These are phyloP conservation scores for Rhogogaster chlorosoma DNA, from an alignment of 2,888 invertebrate genomes.

Conservation along the genomic window DNA sequence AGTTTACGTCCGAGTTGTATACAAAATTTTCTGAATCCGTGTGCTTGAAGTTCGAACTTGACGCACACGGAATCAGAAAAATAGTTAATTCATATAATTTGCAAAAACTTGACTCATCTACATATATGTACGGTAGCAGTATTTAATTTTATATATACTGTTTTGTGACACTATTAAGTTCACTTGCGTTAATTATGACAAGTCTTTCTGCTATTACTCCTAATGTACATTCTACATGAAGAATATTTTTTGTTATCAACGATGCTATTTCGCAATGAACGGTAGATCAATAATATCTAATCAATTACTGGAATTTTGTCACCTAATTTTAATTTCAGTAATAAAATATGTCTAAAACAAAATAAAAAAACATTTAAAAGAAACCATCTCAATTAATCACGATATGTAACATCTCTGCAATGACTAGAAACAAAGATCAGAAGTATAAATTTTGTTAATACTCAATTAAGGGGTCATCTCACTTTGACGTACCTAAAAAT, in stretches of 20 bases:
- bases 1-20: too few species aligned
- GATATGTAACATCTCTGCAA: conserved; percentile 47
- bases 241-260: conserved; percentile 37
- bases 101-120: not conserved
- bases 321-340: not conserved
- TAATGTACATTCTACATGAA: conserved; percentile 53
- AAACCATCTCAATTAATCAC: not conserved
- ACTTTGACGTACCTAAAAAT: too few species aligned
- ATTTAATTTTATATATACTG: conserved; percentile 20
- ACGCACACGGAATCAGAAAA: too few species aligned
- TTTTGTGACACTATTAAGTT: conserved; percentile 48
- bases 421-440: conserved; percentile 57
- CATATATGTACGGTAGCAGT: not conserved
- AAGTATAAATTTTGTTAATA: conserved; percentile 38
- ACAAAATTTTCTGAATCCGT: too few species aligned
- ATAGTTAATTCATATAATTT: conserved; percentile 25
- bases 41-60: too few species aligned
- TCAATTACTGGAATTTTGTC: not conserved
- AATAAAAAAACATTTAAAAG: not conserved
- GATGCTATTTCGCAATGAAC: not conserved
- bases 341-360: conserved; percentile 14
- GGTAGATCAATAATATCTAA: not conserved
- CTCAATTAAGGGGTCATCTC: too few species aligned
- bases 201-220: conserved; percentile 28
- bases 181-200: conserved; percentile 46